Evolutionary conservation across 2,888 invertebrate genomes (phyloP), one percentile per base, ranked within the genome.

Genomic region (Galerucella calmariensis): DNA sequence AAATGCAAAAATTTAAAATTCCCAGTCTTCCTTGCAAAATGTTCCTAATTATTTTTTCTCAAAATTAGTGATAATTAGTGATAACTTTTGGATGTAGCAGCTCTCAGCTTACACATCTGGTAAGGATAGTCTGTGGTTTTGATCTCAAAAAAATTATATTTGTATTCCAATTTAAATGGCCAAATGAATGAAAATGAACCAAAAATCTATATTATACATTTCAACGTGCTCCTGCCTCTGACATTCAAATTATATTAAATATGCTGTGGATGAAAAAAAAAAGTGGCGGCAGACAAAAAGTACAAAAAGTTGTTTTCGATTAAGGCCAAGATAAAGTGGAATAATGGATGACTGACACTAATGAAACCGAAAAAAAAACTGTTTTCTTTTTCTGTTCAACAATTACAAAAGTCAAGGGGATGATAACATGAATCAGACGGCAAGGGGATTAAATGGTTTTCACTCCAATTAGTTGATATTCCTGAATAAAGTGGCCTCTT

Each of bases 261-360:
- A 68, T 68, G 46, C 68, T 41, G 68, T 59, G 14, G 44, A 24
- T 20, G 41, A 68, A 68, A 59, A 58, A 68, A 35, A 35, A 35
- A 8, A 35, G 14, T 59, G 62, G 62, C 68, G 35, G 70, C 56
- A 46, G 70, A 53, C 44, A 66, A 66, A 53, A 67, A 75, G 72
- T 75, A 69, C 69, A 67, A 72, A 75, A 75, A 72, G 75, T 75
- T 71, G 75, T 75, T 75, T 75, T 75, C 69, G 75, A 72, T 75
- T 68, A 71, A 53, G 68, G 69, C 12, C 12, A 41, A 61, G 75
- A 75, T 46, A 69, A 53, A 68, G 71, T 44, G 67, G 27, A 71
- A 67, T 71, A 67, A 56, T 56, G 67, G 67, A 67, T 63, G 67
- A 74, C 67, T 67, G 74, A 74, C 71, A 58, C 44, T 74, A 74